Percentiles rank a stretch among this genome's conserved stretches.
These are phyloP conservation scores for Temnothorax longispinosus DNA, from an alignment of 1,140 invertebrate species.

Conservation along the genomic window DNA sequence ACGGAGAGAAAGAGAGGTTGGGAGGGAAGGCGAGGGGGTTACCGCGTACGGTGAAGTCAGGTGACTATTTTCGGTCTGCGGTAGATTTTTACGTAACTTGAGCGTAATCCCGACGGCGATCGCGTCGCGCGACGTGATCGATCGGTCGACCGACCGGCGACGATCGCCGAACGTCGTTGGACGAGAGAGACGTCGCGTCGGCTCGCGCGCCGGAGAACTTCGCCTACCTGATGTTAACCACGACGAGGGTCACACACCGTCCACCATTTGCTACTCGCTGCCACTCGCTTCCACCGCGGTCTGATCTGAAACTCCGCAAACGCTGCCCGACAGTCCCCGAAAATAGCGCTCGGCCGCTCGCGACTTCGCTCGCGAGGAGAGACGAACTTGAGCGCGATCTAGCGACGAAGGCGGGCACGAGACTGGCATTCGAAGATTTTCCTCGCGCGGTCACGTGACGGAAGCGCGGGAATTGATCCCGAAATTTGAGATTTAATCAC, in stretches of 20 bases:
- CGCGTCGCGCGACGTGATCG: neutral
- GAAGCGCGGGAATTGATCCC: neutral
- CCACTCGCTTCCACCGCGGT: conserved; percentile 58
- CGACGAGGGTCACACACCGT: conserved; percentile 79
- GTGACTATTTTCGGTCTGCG: conserved; percentile 75
- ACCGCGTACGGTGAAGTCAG: conserved; percentile 36
- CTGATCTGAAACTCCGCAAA: neutral
- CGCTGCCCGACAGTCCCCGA: conserved; percentile 51
- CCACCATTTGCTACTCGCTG: conserved; percentile 82
- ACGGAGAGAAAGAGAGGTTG: too few species aligned
- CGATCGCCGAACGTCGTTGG: neutral
- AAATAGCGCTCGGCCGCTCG: conserved; percentile 64
- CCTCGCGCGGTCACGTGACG: neutral
- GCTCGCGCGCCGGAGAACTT: neutral
- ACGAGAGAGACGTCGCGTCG: too few species aligned
- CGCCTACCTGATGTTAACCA: conserved; percentile 83
- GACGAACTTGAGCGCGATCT: conserved; percentile 63
- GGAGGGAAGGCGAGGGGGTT: neutral
- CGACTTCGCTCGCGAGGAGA: too few species aligned
- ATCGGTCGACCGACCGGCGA: neutral
- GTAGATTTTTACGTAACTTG: conserved; percentile 78
- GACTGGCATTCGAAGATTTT: neutral
- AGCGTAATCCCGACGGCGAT: neutral
- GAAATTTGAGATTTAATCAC: neutral
- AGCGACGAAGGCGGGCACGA: neutral